These are phyloP conservation scores for Mylabris sibirica DNA, from an alignment of 2,888 invertebrate genomes.

Conservation along the genomic window DNA sequence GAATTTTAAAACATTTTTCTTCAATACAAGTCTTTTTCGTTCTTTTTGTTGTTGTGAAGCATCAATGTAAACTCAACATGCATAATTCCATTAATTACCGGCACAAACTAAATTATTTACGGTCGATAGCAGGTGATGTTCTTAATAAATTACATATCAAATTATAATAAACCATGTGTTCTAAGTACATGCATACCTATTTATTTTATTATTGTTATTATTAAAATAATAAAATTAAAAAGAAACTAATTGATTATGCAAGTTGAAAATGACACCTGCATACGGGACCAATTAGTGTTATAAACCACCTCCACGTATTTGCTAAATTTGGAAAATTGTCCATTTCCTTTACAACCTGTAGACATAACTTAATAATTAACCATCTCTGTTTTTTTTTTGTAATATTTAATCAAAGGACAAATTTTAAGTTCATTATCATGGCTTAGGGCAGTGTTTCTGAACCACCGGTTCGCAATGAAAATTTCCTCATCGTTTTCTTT, in stretches of 20 bases:
- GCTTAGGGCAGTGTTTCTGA: no score
- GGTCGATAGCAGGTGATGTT: constrained; percentile 33
- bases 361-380: background rate
- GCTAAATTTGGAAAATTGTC: constrained; percentile 6
- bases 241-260: background rate
- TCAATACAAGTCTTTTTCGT: background rate
- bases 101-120: constrained; percentile 33
- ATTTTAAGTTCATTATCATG: background rate
- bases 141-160: constrained; percentile 35
- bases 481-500: no score
- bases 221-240: constrained; percentile 1
- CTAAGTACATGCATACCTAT: constrained; percentile 20
- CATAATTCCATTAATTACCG: constrained; percentile 33
- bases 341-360: background rate
- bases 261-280: background rate
- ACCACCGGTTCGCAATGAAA: no score
- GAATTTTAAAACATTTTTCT: background rate
- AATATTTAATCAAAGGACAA: background rate
- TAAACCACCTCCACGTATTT: background rate
- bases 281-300: constrained; percentile 1
- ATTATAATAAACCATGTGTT: constrained; percentile 38
- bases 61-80: background rate
- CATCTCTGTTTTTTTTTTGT: background rate
- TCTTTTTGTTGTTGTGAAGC: background rate
- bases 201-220: background rate